Conservation (phyloP, 2,797 vertebrate genomes). For the Falco naumanni region DNA sequence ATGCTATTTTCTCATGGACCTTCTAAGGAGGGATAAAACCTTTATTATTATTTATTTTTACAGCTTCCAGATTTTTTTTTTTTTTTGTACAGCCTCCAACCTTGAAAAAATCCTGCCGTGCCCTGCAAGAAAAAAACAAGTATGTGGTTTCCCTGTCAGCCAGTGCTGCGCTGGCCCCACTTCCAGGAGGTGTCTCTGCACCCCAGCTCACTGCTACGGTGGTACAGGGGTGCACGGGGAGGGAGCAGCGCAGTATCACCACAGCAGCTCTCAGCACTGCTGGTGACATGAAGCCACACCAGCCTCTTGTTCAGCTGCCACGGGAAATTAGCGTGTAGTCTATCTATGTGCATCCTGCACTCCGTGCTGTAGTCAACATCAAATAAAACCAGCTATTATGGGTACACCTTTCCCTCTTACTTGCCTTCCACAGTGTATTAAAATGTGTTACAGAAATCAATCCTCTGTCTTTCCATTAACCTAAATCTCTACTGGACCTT, state of each 20-base stretch:
- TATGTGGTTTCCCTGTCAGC: not conserved
- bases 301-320: not conserved
- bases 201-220: not conserved
- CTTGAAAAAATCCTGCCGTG: not conserved
- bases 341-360: not conserved
- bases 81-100: not conserved
- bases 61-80: not conserved
- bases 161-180: accelerated
- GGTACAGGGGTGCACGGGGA: accelerated
- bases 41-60: not conserved
- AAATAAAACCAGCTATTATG: not conserved
- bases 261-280: not conserved
- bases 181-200: not conserved
- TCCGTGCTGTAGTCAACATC: not conserved
- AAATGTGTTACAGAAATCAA: not conserved
- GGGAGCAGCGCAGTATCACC: accelerated
- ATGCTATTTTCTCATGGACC: not conserved
- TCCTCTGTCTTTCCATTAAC: not conserved
- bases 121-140: not conserved
- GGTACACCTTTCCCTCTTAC: not conserved
- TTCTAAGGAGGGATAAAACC: not conserved
- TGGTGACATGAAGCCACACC: not conserved
- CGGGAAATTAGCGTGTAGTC: not conserved
- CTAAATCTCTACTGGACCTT: not conserved
- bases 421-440: not conserved